Conservation (phyloP, 2,797 vertebrate species). For the Cirrhinus molitorella region DNA sequence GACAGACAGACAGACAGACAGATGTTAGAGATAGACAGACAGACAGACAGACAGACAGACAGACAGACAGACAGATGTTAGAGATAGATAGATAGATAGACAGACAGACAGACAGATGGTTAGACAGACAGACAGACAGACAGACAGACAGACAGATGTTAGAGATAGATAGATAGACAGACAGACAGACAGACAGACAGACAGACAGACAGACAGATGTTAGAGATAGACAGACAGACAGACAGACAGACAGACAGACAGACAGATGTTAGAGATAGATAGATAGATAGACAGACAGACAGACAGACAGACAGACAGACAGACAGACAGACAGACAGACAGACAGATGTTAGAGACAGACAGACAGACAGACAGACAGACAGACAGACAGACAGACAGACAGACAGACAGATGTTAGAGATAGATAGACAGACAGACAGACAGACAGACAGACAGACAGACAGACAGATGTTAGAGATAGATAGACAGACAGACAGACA, state of each 20-base stretch:
- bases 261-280: neutral
- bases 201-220: too few species aligned
- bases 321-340: rapidly evolving
- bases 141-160: too few species aligned
- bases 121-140: neutral
- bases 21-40: neutral
- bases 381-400: neutral
- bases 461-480: neutral
- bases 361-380: neutral
- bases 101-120: neutral
- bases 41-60: neutral
- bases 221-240: too few species aligned
- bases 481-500: neutral
- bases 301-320: neutral
- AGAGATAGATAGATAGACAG: too few species aligned
- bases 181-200: too few species aligned
- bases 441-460: neutral
- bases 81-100: neutral
- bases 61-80: neutral
- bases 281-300: neutral
- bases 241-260: neutral
- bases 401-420: neutral
- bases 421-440: neutral
- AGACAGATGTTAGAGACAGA: neutral
- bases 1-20: neutral